Base-by-base conservation (phyloP, 2,113 vertebrate genomes). In the Nestor notabilis region DNA sequence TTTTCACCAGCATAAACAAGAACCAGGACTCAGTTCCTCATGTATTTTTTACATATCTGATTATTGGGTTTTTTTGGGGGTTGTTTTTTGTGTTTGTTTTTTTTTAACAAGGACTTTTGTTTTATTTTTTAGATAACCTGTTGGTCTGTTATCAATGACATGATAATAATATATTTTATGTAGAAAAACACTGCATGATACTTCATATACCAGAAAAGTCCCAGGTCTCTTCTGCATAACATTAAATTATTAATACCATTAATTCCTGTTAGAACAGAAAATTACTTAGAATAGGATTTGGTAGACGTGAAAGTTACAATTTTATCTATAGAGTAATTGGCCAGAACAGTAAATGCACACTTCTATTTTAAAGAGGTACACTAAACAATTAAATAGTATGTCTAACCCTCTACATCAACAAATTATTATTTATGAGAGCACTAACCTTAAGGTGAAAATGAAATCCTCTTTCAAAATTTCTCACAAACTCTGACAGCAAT, bases 361-460 rank as follows among this genome's bases (percentile, higher is more conserved):
- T 76, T 89, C 72, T 79, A 14, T 43, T 88, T 92, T 94, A 94
- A 90, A 89, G 83, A 75, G 17, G 18, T 56, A 78, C 43, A 35
- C 16, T 39, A 64, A 92, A 95, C 46, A 88, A 88, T 78, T 81
- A 72, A 91, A 53, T 37, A 83, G 14, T 25, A 50, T 37, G 87
- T 39, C 39, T 84, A 78, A 60, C 19, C 63, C 28, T 78, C 44
- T 17, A 92, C 69, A 79, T 23, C 92, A 86, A 95, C 83, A 95
- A 94, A 97, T 95, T 93, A 79, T 93, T 95, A 96, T 91, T 95
- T 96, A 94, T 90, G 91, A 94, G 56, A 89, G 8, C 74, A 89
- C 93, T 97, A 97, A 93, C 88, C 63, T 41, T 82, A 85, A 94
- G 66, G 79, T 85, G 60, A 92, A 97, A 94, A 96, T 94, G 50